phyloP scores from a whole-genome alignment of 2,113 vertebrate species.

The Vulpes lagopus region DNA sequence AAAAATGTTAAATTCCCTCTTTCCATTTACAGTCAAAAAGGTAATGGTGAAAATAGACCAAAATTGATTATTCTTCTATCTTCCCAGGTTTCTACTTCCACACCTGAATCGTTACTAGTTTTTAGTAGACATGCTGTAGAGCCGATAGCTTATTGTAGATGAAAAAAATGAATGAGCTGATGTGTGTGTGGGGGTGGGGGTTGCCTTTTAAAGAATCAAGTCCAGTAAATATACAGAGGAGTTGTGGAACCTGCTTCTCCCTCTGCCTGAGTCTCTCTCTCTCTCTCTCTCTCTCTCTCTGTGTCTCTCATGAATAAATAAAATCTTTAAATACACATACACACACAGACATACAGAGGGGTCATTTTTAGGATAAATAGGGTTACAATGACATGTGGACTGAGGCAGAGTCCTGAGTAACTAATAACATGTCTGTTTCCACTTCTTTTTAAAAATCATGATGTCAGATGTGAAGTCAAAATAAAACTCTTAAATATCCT shows the following conservation, averaged over 20 bases:
- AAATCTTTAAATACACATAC: too few species aligned
- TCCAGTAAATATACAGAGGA: neutral
- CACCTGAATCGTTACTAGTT: neutral
- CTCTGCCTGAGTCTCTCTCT: too few species aligned
- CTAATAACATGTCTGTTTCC: conserved; percentile 61
- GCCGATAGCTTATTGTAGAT: neutral
- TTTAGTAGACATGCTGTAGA: neutral
- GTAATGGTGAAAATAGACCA: neutral
- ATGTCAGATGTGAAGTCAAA: conserved; percentile 73
- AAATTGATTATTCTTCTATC: conserved; percentile 1
- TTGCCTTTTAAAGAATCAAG: conserved; percentile 27
- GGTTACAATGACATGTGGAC: conserved; percentile 44
- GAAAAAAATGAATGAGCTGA: neutral
- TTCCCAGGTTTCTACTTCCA: neutral
- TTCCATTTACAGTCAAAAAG: neutral
- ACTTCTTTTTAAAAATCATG: conserved; percentile 68
- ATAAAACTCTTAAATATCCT: conserved; percentile 70
- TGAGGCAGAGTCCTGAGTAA: conserved; percentile 56
- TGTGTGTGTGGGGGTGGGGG: too few species aligned
- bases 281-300: too few species aligned
- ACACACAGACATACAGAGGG: neutral
- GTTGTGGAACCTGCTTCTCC: neutral
- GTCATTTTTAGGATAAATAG: conserved; percentile 42
- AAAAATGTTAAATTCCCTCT: neutral
- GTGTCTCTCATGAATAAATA: too few species aligned